Conservation (phyloP, 92 coral and sea anemone genomes). For the Virgularia gustaviana region DNA sequence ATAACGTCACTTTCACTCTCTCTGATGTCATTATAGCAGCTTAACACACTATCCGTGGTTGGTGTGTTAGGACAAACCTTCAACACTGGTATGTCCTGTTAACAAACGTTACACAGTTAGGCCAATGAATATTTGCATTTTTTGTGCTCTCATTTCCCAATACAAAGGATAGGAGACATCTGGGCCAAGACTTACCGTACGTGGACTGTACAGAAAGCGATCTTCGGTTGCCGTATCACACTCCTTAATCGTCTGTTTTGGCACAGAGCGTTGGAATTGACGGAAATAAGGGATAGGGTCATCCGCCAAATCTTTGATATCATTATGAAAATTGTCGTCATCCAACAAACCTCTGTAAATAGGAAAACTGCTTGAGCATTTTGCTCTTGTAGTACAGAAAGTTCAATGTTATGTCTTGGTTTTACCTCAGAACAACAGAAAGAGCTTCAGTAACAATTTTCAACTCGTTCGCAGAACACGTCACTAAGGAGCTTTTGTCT, state of each 20-base stretch:
- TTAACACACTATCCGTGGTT: constrained; percentile 2
- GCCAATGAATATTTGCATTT: not conserved
- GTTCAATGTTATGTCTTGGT: not conserved
- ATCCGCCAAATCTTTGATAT: constrained; percentile 59
- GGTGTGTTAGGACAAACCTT: constrained; percentile 23
- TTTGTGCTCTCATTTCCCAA: not conserved
- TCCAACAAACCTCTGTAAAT: constrained; percentile 76
- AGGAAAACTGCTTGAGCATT: not conserved
- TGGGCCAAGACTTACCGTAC: no score
- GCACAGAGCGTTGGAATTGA: no score
- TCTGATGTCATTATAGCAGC: not conserved
- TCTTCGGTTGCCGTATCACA: no score
- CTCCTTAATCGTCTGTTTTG: no score
- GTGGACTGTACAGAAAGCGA: no score
- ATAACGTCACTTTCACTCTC: not conserved
- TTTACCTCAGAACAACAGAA: constrained; percentile 86
- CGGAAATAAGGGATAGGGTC: constrained; percentile 96
- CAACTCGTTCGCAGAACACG: constrained; percentile 72
- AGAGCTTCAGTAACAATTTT: constrained; percentile 69
- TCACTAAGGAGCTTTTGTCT: constrained; percentile 65
- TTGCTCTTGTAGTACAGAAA: not conserved
- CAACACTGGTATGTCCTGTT: constrained; percentile 14
- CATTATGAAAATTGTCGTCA: constrained; percentile 76
- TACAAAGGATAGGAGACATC: no score
- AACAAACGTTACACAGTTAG: not conserved